Conservation (phyloP, 2,888 invertebrate genomes). For the Eupithecia centaureata region DNA sequence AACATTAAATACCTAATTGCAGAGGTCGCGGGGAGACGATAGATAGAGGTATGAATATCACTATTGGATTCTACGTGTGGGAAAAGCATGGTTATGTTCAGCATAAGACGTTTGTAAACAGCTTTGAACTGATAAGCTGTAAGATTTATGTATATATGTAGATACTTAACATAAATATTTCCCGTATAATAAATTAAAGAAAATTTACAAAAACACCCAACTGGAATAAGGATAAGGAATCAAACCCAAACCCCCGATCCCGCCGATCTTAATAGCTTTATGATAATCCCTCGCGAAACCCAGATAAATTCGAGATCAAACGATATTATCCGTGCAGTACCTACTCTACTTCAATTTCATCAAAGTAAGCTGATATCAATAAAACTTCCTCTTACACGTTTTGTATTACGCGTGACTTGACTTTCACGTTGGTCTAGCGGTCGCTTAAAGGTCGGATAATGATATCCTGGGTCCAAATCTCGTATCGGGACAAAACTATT, state of each 20-base stretch:
- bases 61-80: neutral
- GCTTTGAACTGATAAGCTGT: neutral
- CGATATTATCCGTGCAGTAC: neutral
- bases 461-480: no score
- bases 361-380: neutral
- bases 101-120: neutral
- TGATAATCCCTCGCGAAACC: neutral
- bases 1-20: no score
- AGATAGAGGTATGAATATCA: neutral
- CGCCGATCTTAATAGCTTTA: slow-evolving; percentile 6
- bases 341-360: neutral
- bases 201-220: slow-evolving; percentile 1
- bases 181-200: neutral
- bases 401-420: no score
- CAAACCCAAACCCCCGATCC: neutral
- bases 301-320: neutral
- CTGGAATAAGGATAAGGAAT: neutral
- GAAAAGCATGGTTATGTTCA: neutral
- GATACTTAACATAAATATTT: neutral
- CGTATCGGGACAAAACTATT: no score
- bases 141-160: neutral
- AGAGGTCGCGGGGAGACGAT: neutral
- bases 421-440: no score
- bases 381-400: neutral
- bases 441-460: no score